Evolutionary conservation across 2,888 invertebrate genomes (phyloP).

Genomic region (Erynnis tages): DNA sequence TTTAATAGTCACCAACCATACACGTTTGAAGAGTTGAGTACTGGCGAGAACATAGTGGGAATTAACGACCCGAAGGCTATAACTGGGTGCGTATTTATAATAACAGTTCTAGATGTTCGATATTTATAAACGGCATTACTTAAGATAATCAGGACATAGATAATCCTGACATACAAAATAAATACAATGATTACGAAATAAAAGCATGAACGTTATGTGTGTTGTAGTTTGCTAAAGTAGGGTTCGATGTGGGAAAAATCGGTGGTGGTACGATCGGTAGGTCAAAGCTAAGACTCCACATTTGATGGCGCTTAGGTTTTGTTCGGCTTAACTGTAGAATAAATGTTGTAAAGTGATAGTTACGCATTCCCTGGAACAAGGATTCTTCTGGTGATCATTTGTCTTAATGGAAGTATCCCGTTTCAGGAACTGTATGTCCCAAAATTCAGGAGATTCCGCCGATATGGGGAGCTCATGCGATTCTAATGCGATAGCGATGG

Average conservation of each 20-base stretch:
- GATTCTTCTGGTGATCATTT: neutral
- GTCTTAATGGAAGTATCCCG: neutral
- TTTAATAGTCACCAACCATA: constrained; percentile 36
- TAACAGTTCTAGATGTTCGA: constrained; percentile 9
- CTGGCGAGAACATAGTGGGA: constrained; percentile 6
- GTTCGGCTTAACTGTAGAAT: too few relatives aligned
- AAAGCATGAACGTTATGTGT: too few relatives aligned
- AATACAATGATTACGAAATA: too few relatives aligned
- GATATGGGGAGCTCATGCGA: constrained; percentile 30
- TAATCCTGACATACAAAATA: too few relatives aligned
- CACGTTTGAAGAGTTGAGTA: constrained; percentile 15
- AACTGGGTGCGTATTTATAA: constrained; percentile 14
- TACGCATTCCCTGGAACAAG: neutral
- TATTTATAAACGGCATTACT: neutral
- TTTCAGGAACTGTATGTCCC: neutral
- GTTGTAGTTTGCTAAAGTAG: too few relatives aligned
- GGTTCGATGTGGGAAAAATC: too few relatives aligned
- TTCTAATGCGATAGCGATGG: constrained; percentile 33
- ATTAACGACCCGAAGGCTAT: constrained; percentile 2
- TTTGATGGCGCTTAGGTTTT: too few relatives aligned
- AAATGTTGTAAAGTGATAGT: neutral
- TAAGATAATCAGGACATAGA: too few relatives aligned
- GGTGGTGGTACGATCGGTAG: too few relatives aligned
- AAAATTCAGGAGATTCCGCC: neutral
- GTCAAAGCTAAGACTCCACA: too few relatives aligned